A percentile compares a stretch with the other conserved stretches of the same genome.
Evolutionary conservation across 1,140 invertebrate species (phyloP).

Genomic region (Hylaeus volcanicus): DNA sequence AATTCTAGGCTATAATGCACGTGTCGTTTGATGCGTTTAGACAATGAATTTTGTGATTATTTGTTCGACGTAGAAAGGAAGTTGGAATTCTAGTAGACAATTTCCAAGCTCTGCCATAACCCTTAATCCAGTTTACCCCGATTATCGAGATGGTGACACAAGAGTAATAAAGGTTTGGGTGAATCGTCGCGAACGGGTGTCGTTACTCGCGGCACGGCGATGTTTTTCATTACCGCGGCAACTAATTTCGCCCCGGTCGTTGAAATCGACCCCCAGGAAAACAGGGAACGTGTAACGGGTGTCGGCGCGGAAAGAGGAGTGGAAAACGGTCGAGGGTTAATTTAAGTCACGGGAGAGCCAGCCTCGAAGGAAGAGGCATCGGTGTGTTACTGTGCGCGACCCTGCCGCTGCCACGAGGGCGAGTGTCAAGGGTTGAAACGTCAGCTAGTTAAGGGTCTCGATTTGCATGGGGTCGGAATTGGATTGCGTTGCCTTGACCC

Average conservation of each 20-base stretch:
- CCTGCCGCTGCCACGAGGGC: conserved; percentile 43
- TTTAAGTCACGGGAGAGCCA: conserved; percentile 50
- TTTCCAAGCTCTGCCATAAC: no score
- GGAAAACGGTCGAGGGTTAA: conserved; percentile 49
- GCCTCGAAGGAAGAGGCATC: conserved; percentile 47
- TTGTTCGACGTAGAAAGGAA: no score
- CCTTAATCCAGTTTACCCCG: no score
- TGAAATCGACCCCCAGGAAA: conserved; percentile 27
- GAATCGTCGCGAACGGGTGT: neutral
- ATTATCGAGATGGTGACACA: no score
- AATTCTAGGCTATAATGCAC: no score
- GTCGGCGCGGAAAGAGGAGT: neutral
- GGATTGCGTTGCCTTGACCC: conserved; percentile 60
- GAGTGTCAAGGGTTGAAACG: conserved; percentile 65
- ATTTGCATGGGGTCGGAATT: conserved; percentile 68
- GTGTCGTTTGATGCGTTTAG: no score
- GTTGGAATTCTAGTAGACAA: no score
- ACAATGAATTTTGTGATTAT: no score
- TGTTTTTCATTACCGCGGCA: conserved; percentile 23
- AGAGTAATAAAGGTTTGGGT: neutral
- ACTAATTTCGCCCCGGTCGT: conserved; percentile 34
- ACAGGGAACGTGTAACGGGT: conserved; percentile 29
- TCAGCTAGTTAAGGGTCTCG: conserved; percentile 62
- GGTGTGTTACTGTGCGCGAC: conserved; percentile 30
- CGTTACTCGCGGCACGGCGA: neutral